These are phyloP conservation scores for Mungos mungo DNA, from an alignment of 2,113 vertebrate species.

Conservation along the genomic window DNA sequence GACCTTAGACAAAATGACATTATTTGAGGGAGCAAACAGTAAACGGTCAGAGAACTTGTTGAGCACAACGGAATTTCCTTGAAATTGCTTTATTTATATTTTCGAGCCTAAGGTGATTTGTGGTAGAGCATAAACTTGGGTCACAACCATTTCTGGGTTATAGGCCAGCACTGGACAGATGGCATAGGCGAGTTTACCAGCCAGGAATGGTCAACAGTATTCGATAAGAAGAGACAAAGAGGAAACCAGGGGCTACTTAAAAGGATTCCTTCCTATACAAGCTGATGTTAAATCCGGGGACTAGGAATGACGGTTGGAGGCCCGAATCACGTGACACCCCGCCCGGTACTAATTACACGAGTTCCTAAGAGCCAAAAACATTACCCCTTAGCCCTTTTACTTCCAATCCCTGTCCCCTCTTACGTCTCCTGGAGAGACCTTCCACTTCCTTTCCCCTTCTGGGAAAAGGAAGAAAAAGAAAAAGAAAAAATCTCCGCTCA, in stretches of 20 bases:
- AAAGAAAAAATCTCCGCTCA: constrained; percentile 77
- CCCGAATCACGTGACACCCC: not conserved
- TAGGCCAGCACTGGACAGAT: not conserved
- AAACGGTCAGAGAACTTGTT: not conserved
- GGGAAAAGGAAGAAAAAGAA: too few species aligned
- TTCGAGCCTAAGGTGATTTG: not conserved
- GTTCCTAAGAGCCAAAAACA: not conserved
- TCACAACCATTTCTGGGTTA: not conserved
- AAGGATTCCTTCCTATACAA: not conserved
- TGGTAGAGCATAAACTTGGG: not conserved
- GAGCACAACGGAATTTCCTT: not conserved
- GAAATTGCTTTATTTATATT: constrained; percentile 8
- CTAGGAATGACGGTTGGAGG: not conserved
- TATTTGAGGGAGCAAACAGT: not conserved
- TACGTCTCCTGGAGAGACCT: not conserved
- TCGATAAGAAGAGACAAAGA: not conserved
- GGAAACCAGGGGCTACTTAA: not conserved
- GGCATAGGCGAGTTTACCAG: not conserved
- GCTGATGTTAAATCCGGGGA: not conserved
- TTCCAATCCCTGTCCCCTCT: not conserved
- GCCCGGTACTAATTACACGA: not conserved
- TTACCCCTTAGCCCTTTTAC: not conserved
- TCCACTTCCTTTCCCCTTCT: constrained; percentile 13
- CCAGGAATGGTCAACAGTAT: not conserved
- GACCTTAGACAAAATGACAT: not conserved